Conservation (phyloP, 2,113 vertebrate genomes). For the Passer domesticus region DNA sequence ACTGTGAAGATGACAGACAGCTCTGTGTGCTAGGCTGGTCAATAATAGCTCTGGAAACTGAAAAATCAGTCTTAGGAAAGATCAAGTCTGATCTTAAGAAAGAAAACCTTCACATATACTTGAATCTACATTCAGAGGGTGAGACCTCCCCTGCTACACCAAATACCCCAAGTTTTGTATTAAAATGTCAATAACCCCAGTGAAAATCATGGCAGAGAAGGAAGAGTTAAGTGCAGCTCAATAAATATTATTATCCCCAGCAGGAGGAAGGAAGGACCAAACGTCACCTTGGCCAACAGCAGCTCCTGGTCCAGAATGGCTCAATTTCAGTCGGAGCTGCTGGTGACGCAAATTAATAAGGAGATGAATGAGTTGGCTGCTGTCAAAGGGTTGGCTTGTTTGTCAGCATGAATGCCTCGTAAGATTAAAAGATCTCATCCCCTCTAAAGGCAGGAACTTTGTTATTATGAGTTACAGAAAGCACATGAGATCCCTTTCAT, state of each 20-base stretch:
- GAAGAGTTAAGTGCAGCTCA: background rate
- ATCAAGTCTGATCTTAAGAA: background rate
- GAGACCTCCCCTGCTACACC: background rate
- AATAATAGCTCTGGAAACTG: background rate
- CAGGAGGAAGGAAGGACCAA: background rate
- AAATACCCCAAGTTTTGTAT: background rate
- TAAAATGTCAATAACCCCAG: background rate
- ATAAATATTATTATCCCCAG: background rate
- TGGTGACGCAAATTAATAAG: background rate
- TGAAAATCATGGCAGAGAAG: background rate
- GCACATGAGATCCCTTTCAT: background rate
- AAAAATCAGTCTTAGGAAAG: background rate
- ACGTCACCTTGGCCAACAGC: background rate
- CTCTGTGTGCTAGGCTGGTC: background rate
- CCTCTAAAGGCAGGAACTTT: background rate
- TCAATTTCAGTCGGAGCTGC: background rate
- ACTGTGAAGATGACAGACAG: background rate
- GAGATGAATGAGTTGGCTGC: background rate
- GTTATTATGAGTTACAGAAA: background rate
- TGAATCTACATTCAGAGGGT: background rate
- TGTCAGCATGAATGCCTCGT: background rate
- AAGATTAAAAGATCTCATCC: conserved; percentile 1
- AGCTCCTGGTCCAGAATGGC: background rate
- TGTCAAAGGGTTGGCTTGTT: background rate
- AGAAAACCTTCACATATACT: background rate